Conservation (phyloP, 2,797 vertebrate genomes). For the Fundulus diaphanus region DNA sequence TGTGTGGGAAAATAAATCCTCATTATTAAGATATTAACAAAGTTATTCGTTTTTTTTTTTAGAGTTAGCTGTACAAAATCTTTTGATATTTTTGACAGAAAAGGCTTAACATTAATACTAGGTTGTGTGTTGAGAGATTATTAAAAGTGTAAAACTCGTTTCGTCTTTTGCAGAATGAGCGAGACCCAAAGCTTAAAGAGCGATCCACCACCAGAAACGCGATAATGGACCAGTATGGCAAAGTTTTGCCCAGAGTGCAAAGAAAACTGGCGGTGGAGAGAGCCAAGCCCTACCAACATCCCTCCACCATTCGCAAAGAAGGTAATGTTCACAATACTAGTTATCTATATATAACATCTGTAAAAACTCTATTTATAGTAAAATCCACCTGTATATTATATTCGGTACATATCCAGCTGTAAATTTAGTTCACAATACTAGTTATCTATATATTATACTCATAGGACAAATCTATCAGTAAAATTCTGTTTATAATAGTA, state of each 20-base stretch:
- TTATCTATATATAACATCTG: too few species aligned
- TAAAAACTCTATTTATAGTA: too few species aligned
- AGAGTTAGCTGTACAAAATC: background rate
- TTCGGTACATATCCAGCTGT: too few species aligned
- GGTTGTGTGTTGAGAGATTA: background rate
- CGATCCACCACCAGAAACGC: conserved; percentile 88
- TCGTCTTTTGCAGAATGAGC: conserved; percentile 81
- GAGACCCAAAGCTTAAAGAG: conserved; percentile 88
- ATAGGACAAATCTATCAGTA: too few species aligned
- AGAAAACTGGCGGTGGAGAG: conserved; percentile 88
- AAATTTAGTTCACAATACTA: too few species aligned
- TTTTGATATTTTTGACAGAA: background rate
- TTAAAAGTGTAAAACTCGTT: background rate
- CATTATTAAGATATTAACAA: background rate
- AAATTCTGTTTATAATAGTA: too few species aligned
- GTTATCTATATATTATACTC: too few species aligned
- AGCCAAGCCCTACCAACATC: conserved; percentile 87
- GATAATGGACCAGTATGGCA: conserved; percentile 89
- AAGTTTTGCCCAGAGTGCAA: conserved; percentile 91
- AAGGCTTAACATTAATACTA: background rate
- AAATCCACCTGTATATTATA: too few species aligned
- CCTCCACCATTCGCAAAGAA: conserved; percentile 83
- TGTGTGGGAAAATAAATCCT: conserved; percentile 56
- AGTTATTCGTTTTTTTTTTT: background rate
- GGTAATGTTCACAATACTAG: too few species aligned